Conservation (phyloP, 2,888 invertebrate genomes). For the Epinotia demarniana region DNA sequence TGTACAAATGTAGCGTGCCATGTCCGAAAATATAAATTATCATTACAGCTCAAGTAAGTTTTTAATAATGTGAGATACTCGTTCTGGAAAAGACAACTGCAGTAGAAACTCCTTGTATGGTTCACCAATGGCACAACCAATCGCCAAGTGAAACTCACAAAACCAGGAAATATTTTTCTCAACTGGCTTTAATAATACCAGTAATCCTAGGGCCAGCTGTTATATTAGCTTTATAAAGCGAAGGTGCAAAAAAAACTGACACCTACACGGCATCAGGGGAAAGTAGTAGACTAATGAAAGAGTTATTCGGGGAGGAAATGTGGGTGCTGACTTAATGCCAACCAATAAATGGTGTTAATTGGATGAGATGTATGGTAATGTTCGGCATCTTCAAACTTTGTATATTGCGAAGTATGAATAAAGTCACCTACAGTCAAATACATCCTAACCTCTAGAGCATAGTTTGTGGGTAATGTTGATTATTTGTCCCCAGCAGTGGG, state of each 20-base stretch:
- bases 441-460: too few relatives aligned
- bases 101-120: conserved; percentile 43
- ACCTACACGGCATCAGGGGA: conserved; percentile 31
- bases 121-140: conserved; percentile 1
- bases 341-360: too few relatives aligned
- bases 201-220: not conserved
- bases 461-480: not conserved
- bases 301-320: not conserved
- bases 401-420: too few relatives aligned
- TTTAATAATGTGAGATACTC: conserved; percentile 1
- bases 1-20: not conserved
- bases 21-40: not conserved
- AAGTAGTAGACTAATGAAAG: conserved; percentile 21
- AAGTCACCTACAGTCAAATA: not conserved
- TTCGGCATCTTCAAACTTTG: too few relatives aligned
- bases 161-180: conserved; percentile 30
- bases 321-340: not conserved
- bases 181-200: not conserved
- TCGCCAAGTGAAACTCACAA: not conserved
- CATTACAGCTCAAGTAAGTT: not conserved
- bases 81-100: conserved; percentile 14
- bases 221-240: too few relatives aligned
- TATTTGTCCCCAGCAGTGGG: not conserved
- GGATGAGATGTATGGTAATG: too few relatives aligned
- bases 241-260: conserved; percentile 28